Evolutionary conservation across 2,888 invertebrate genomes (phyloP).

Genomic region (Dione vanillae): DNA sequence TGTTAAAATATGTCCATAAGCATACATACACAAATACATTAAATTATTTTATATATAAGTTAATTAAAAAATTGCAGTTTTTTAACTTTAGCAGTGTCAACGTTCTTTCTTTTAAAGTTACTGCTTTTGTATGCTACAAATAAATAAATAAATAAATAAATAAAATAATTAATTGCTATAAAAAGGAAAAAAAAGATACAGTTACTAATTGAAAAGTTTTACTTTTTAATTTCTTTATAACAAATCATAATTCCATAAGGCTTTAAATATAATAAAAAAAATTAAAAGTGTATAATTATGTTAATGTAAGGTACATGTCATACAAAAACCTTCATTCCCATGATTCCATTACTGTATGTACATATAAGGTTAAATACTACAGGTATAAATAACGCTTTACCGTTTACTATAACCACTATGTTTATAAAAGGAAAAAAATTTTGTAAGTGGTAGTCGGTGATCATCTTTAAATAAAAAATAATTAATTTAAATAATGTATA

Average conservation of each 20-base stretch:
- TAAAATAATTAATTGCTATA: too few species aligned
- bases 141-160: too few species aligned
- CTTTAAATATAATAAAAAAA: background rate
- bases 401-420: background rate
- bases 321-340: conserved; percentile 22
- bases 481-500: background rate
- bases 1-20: too few species aligned
- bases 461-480: background rate
- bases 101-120: too few species aligned
- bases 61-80: too few species aligned
- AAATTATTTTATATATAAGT: too few species aligned
- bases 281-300: background rate
- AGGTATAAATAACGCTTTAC: conserved; percentile 2
- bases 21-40: too few species aligned
- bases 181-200: too few species aligned
- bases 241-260: background rate
- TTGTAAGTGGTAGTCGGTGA: background rate
- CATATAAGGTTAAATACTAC: conserved; percentile 12
- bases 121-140: too few species aligned
- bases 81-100: too few species aligned
- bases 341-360: conserved; percentile 13
- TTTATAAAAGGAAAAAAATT: background rate
- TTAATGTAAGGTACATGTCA: background rate
- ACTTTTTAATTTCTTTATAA: background rate
- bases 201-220: too few species aligned